phyloP scores from a whole-genome alignment of 2,113 vertebrate species.

The Xiphophorus maculatus region DNA sequence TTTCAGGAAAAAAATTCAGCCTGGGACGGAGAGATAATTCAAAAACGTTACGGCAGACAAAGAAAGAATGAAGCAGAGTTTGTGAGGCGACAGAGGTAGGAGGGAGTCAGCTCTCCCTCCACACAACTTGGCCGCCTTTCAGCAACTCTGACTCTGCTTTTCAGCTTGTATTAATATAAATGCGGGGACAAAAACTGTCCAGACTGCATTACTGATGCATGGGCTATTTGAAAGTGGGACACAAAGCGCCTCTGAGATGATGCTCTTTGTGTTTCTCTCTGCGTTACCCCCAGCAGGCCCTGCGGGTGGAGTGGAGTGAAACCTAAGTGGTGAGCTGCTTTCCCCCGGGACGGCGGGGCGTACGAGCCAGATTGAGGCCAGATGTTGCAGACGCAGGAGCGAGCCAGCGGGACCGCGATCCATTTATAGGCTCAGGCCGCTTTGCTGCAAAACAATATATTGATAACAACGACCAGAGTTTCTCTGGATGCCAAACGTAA shows the following conservation, averaged over 20 bases:
- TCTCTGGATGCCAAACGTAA: background rate
- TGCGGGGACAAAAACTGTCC: background rate
- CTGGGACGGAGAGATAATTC: slow-evolving; percentile 10
- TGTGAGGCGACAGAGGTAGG: slow-evolving; percentile 24
- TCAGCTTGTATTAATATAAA: slow-evolving; percentile 18
- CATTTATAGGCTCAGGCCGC: slow-evolving; percentile 51
- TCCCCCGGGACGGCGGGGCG: slow-evolving; percentile 50
- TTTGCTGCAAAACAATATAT: slow-evolving; percentile 12
- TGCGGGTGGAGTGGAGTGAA: slow-evolving; percentile 49
- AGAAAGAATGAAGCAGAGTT: slow-evolving; percentile 28
- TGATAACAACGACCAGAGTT: slow-evolving; percentile 12
- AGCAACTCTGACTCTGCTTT: slow-evolving; percentile 32
- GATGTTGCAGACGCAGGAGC: slow-evolving; percentile 71
- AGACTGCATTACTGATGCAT: background rate
- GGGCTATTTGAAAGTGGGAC: background rate
- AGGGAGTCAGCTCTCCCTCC: slow-evolving; percentile 51
- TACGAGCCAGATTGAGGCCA: slow-evolving; percentile 78
- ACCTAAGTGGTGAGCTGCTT: slow-evolving; percentile 54
- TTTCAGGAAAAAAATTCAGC: background rate
- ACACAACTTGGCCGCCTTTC: slow-evolving; percentile 57
- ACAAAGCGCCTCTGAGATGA: background rate
- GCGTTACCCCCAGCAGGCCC: slow-evolving; percentile 63
- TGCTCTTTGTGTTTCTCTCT: slow-evolving; percentile 13
- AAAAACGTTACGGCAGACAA: slow-evolving; percentile 3
- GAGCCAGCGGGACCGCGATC: slow-evolving; percentile 41